Evolutionary conservation across 2,113 vertebrate species (phyloP).

Genomic region (Antennarius striatus): DNA sequence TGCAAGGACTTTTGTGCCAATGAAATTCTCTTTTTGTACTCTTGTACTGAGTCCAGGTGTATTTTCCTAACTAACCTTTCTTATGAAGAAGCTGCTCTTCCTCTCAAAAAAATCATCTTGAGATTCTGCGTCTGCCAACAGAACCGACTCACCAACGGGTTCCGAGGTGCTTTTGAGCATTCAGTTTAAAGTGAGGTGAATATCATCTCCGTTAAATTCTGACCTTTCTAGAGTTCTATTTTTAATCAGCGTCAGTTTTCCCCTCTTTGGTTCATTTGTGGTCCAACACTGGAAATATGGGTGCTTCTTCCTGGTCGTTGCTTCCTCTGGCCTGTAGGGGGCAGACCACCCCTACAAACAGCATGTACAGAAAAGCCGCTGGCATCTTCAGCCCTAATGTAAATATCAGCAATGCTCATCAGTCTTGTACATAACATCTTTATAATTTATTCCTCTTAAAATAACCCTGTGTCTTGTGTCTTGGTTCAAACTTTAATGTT

Average conservation of each 20-base stretch:
- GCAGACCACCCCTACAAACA: slow-evolving; percentile 4
- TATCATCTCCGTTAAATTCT: slow-evolving; percentile 6
- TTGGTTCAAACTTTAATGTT: slow-evolving; percentile 25
- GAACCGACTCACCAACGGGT: background rate
- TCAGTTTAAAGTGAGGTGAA: slow-evolving; percentile 42
- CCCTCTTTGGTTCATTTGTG: slow-evolving; percentile 10
- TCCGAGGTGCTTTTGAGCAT: slow-evolving; percentile 29
- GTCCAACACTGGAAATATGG: slow-evolving; percentile 59
- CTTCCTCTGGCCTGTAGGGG: slow-evolving; percentile 13
- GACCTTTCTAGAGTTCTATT: background rate
- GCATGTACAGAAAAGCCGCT: slow-evolving; percentile 45
- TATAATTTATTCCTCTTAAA: slow-evolving; percentile 78
- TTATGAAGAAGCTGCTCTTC: slow-evolving; percentile 17
- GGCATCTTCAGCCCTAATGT: slow-evolving; percentile 60
- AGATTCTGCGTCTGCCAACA: slow-evolving; percentile 22
- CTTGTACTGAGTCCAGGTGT: slow-evolving; percentile 66
- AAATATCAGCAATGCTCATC: slow-evolving; percentile 70
- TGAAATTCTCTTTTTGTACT: slow-evolving; percentile 70
- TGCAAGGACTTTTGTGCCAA: slow-evolving; percentile 71
- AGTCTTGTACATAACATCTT: slow-evolving; percentile 72
- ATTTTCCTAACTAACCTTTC: slow-evolving; percentile 73
- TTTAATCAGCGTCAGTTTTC: slow-evolving; percentile 4
- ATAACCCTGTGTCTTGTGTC: slow-evolving; percentile 42
- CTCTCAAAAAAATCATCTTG: slow-evolving; percentile 13
- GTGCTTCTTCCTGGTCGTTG: background rate